Base-by-base conservation (phyloP, 2,113 vertebrate species). In the Pleuronectes platessa region DNA sequence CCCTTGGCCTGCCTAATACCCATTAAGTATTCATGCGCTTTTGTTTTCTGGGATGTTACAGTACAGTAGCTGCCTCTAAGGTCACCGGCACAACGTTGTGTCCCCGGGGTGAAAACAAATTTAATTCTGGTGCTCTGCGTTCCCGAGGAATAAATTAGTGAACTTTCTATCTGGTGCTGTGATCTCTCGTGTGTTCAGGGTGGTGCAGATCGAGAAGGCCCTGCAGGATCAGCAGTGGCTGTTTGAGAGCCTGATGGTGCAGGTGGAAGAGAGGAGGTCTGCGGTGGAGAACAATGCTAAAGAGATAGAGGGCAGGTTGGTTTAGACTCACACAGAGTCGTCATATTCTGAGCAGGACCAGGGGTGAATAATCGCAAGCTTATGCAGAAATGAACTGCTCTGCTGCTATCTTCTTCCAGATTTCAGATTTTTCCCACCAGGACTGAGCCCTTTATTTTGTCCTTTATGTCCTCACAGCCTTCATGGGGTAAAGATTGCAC, bases 401-500 rank as follows among this genome's bases (percentile, higher is more conserved):
- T 47, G 3, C 47, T 12, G 47, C 76, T 76, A 40, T 63, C 27
- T 54, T 72, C 21, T 56, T 64, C 42, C 72, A n/a, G 58, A 27
- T 81, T 70, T 86, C 49, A 4, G 53, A 79, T 73, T 75, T 64
- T 73, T 72, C 64, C 67, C 56, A 35, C 49, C 24, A 53, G 45
- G 65, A 76, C 73, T 79, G 68, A 83, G 68, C 66, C 49, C 64
- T 79, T 88, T 85, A 82, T 78, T 91, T 71, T 64, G 49, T 78
- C 66, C 81, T 71, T 60, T 86, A 49, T 61, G 86, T 81, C 78
- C 71, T 47, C 11, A 18, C 54, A 99, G 98, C 92, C 91, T 99
- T 86, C 97, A 97, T 84, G 96, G 97, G 90, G 94, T 98, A 81
- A 98, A 98, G 81, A 95, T 97, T 88, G 95, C 97, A 69, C 95